A percentile compares a stretch with the other conserved stretches of the same genome.
Conservation (phyloP, 2,113 vertebrate species). For the Trochalopteron elliotii region DNA sequence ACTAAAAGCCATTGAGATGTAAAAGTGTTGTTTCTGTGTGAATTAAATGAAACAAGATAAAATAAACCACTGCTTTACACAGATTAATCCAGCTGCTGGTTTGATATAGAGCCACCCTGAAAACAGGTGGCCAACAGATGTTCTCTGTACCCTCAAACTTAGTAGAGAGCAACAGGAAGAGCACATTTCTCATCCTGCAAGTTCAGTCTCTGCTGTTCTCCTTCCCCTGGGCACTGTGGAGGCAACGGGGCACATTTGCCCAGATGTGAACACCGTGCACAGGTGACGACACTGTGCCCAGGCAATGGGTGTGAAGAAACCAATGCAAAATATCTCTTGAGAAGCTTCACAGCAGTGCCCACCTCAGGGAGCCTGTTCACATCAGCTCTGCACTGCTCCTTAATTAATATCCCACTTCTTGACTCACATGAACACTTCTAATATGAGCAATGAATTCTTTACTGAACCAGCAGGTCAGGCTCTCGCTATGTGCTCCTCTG, state of each 20-base stretch:
- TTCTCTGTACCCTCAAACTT: background rate
- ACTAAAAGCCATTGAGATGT: background rate
- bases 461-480: background rate
- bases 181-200: background rate
- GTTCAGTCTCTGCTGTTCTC: background rate
- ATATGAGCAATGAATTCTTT: background rate
- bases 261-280: background rate
- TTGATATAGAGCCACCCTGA: background rate
- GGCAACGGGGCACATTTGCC: background rate
- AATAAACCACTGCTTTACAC: background rate
- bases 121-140: background rate
- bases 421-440: background rate
- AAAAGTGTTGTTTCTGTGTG: background rate
- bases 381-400: background rate
- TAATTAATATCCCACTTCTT: background rate
- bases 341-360: background rate
- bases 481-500: background rate
- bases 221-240: background rate
- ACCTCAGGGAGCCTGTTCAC: background rate
- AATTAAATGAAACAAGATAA: background rate
- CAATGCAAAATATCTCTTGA: fast-evolving
- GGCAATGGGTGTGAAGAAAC: background rate
- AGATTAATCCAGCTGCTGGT: background rate
- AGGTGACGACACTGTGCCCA: background rate
- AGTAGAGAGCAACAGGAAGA: background rate